A percentile compares a stretch with the other conserved stretches of the same genome.
Conservation (phyloP, 2,888 invertebrate genomes). For the Glomeris marginata region DNA sequence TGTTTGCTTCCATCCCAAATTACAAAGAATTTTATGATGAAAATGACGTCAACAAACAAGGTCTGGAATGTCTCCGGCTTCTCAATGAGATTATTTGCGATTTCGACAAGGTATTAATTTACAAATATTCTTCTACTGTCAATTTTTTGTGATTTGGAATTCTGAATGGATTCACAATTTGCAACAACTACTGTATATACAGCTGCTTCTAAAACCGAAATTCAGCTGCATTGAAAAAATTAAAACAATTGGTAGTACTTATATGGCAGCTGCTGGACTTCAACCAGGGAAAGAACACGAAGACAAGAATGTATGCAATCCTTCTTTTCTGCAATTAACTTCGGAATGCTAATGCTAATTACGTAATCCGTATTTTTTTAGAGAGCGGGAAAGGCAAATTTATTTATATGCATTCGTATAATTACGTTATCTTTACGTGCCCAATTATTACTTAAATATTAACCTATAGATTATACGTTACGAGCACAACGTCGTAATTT, state of each 20-base stretch:
- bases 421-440: neutral
- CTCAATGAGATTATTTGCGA: constrained; percentile 97
- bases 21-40: constrained; percentile 95
- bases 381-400: neutral
- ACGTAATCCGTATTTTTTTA: neutral
- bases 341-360: too few species aligned
- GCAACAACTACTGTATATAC: constrained; percentile 24
- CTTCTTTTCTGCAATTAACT: too few species aligned
- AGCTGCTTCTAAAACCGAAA: constrained; percentile 81
- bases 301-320: too few species aligned
- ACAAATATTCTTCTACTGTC: neutral
- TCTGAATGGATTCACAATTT: neutral
- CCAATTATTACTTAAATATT: neutral
- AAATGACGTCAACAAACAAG: constrained; percentile 92
- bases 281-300: neutral
- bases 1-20: constrained; percentile 97
- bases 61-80: constrained; percentile 79
- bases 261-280: constrained; percentile 93
- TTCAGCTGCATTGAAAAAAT: constrained; percentile 96
- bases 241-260: constrained; percentile 95
- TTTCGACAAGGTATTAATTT: constrained; percentile 68
- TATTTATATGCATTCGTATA: constrained; percentile 1
- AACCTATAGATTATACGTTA: constrained; percentile 35
- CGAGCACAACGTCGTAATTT: constrained; percentile 69
- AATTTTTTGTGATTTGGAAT: neutral